Evolutionary conservation across 1,140 invertebrate species (phyloP).

Genomic region (Oscheius sp.): DNA sequence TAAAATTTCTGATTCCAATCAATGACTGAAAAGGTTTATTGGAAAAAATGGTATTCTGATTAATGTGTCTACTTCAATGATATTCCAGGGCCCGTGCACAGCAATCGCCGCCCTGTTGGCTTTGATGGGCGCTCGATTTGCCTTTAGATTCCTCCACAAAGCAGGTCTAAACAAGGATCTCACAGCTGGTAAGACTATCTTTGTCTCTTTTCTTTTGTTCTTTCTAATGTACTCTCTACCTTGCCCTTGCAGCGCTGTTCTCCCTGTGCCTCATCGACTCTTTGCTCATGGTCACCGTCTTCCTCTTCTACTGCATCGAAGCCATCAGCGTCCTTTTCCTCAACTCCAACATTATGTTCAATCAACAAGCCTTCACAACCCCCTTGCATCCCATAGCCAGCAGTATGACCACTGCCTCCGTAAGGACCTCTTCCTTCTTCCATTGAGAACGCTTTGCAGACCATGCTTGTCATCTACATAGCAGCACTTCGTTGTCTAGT

Average conservation of each 20-base stretch:
- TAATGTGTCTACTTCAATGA: neutral
- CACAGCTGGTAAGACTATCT: slow-evolving; percentile 25
- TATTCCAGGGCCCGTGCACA: slow-evolving; percentile 35
- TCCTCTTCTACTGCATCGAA: slow-evolving; percentile 41
- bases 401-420: slow-evolving; percentile 31
- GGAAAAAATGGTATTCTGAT: too few species aligned
- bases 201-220: neutral
- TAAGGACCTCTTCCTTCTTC: neutral
- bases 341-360: slow-evolving; percentile 38
- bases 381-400: slow-evolving; percentile 19
- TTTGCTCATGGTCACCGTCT: slow-evolving; percentile 36
- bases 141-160: slow-evolving; percentile 35
- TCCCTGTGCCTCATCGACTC: slow-evolving; percentile 39
- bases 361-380: slow-evolving; percentile 31
- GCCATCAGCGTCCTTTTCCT: slow-evolving; percentile 30
- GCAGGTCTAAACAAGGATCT: slow-evolving; percentile 41
- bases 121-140: slow-evolving; percentile 34
- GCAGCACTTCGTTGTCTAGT: slow-evolving; percentile 37
- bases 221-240: too few species aligned
- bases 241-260: slow-evolving; percentile 42
- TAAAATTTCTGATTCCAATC: too few species aligned
- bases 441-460: slow-evolving; percentile 27
- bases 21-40: too few species aligned
- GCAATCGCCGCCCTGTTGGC: slow-evolving; percentile 33
- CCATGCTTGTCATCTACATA: slow-evolving; percentile 39